These are phyloP conservation scores for Calephelis perditalis DNA, from an alignment of 2,888 invertebrate species.

Conservation along the genomic window DNA sequence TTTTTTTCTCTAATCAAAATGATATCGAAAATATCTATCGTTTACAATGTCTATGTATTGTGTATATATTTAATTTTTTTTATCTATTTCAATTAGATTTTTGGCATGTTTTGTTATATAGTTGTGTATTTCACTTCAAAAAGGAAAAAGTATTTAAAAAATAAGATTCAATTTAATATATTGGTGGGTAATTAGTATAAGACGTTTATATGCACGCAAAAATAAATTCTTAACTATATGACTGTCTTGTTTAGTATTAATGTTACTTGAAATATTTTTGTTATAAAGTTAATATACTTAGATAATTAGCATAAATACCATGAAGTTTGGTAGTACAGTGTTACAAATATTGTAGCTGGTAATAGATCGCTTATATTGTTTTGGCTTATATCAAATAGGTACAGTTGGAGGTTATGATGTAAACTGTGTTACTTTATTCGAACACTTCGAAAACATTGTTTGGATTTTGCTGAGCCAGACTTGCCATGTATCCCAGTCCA, in stretches of 20 bases:
- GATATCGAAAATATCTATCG: not conserved
- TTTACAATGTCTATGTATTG: no score
- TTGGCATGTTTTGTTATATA: conserved; percentile 6
- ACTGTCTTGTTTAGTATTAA: not conserved
- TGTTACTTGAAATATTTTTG: not conserved
- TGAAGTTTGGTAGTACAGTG: not conserved
- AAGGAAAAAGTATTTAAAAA: not conserved
- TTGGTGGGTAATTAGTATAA: conserved; percentile 1
- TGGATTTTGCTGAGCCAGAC: no score
- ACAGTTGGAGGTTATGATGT: no score
- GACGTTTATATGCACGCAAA: not conserved
- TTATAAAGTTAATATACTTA: not conserved
- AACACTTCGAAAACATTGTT: no score
- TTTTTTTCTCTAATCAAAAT: not conserved
- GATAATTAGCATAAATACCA: not conserved
- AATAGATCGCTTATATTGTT: not conserved
- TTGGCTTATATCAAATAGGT: no score
- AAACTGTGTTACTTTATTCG: no score
- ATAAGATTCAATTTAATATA: not conserved
- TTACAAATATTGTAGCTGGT: not conserved
- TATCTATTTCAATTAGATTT: not conserved
- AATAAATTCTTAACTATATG: not conserved
- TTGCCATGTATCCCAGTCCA: no score
- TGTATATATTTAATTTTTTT: not conserved
- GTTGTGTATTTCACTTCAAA: not conserved